These are phyloP conservation scores for Schizopygopsis pylzovi DNA, from an alignment of 2,797 vertebrate genomes.

Conservation along the genomic window DNA sequence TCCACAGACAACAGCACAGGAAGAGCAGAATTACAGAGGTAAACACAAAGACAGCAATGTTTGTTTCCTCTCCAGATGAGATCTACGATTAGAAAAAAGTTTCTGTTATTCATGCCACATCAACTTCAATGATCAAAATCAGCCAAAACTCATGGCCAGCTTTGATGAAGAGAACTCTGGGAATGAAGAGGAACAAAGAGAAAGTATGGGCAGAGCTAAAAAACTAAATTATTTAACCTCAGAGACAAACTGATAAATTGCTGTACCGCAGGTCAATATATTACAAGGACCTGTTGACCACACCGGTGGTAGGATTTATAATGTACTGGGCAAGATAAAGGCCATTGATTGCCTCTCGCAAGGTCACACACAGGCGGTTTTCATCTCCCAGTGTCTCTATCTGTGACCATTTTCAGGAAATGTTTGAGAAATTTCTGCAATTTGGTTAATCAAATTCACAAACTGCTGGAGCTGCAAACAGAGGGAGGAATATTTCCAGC, in stretches of 20 bases:
- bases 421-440: conserved; percentile 66
- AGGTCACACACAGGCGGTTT: conserved; percentile 72
- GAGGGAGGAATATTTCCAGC: conserved; percentile 61
- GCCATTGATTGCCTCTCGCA: conserved; percentile 81
- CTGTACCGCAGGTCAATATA: conserved; percentile 76
- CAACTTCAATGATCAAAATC: conserved; percentile 58
- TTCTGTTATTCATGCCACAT: conserved; percentile 63
- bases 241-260: conserved; percentile 83
- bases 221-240: conserved; percentile 84
- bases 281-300: conserved; percentile 77
- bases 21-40: conserved; percentile 68
- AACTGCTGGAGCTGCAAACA: conserved; percentile 63
- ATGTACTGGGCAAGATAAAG: conserved; percentile 81
- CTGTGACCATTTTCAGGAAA: conserved; percentile 71
- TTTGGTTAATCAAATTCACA: conserved; percentile 74
- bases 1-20: conserved; percentile 61
- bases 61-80: conserved; percentile 67
- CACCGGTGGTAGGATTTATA: conserved; percentile 79
- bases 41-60: conserved; percentile 64
- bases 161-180: conserved; percentile 38
- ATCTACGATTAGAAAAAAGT: conserved; percentile 64
- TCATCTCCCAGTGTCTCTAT: conserved; percentile 69
- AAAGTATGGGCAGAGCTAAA: conserved; percentile 74
- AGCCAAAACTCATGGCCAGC: conserved; percentile 34
- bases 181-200: conserved; percentile 63